Evolutionary conservation across 2,113 vertebrate species (phyloP), one percentile per base, ranked within the genome.

Genomic region (Gobiocypris rarus): DNA sequence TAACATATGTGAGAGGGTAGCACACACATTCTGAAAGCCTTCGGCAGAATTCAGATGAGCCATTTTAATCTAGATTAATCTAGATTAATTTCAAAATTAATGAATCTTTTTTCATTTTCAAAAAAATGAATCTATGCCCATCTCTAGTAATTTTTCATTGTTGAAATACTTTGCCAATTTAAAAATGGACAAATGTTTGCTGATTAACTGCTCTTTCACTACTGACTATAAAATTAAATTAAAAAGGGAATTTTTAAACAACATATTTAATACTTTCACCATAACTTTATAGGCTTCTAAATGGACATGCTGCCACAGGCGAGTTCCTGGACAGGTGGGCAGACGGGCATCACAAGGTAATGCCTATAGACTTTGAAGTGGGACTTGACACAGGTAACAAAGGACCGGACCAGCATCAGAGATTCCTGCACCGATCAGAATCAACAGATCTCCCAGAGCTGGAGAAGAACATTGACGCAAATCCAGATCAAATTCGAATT

Each of bases 251-350:
- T 9, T 83, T 83, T 31, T 31, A 45, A 15, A 13, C 6, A 17
- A 13, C 63, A 19, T 38, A 22, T 22, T 54, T 59, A 59, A 74
- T 59, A 2, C 26, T 69, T 74, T 26, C 1, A 41, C 43, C 11
- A 26, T 81, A 22, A 24, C 3, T 48, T 84, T 19, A 15, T 83
- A 95, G 94, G 48, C 87, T 94, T 63, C 83, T 94, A 73, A 88
- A 89, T 71, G 50, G 48, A 11, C 65, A 80, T 70, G 81, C 41
- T 38, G 87, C 91, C 41, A 56, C 78, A 19, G 84, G 84, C 17
- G 83, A 59, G 0, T 34, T 17, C 41, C 24, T 52, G 28, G 50
- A 74, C 22, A 17, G 69, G 45, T 54, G 26, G 2, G 58, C 74
- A 34, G 54, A 14, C 19, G 84, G 63, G 17, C 28, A 52, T 52